Conservation (phyloP, 2,113 vertebrate genomes). For the Xiphorhynchus elegans region DNA sequence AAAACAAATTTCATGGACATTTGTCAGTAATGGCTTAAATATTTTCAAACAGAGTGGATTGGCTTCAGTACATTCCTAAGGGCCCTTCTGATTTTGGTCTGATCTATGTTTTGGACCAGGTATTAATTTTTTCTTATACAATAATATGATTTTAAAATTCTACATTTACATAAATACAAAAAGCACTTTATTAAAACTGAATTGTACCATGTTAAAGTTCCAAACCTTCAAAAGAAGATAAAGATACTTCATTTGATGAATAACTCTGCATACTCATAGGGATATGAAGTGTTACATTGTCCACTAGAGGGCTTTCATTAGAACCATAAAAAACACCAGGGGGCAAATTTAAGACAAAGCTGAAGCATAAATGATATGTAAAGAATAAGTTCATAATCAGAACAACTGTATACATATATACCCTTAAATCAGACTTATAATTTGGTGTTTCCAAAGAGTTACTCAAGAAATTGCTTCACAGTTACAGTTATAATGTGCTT, state of each 20-base stretch:
- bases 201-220: not conserved
- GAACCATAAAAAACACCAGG: not conserved
- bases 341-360: not conserved
- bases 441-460: not conserved
- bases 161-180: not conserved
- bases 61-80: not conserved
- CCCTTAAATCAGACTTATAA: not conserved
- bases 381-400: not conserved
- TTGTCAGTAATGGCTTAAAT: not conserved
- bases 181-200: not conserved
- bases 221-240: not conserved
- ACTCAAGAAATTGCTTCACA: not conserved
- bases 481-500: not conserved
- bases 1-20: not conserved
- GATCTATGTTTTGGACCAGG: not conserved
- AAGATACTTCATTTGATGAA: not conserved
- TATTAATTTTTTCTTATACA: not conserved
- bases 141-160: not conserved
- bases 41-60: not conserved
- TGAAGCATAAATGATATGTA: not conserved
- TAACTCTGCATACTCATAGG: not conserved
- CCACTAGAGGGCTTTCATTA: not conserved
- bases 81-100: not conserved
- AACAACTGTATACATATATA: not conserved
- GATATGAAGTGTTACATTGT: not conserved